Percentiles rank a stretch among this genome's conserved stretches.
Conservation (phyloP, 1,140 invertebrate genomes). For the Mya arenaria region DNA sequence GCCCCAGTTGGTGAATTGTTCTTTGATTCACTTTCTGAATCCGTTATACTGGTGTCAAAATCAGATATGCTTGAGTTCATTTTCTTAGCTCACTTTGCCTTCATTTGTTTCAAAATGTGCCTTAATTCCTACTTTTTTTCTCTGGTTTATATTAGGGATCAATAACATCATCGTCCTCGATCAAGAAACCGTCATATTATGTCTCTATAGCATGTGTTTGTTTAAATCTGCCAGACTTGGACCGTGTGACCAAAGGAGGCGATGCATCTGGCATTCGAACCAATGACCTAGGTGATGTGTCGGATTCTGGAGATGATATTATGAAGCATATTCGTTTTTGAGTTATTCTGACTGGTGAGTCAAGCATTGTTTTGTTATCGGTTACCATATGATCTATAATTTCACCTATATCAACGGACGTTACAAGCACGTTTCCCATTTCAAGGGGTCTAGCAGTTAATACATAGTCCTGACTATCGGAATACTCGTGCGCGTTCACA, state of each 20-base stretch:
- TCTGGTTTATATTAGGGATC: not conserved
- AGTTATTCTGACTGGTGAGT: not conserved
- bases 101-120: not conserved
- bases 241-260: not conserved
- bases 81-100: not conserved
- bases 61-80: not conserved
- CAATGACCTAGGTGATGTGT: not conserved
- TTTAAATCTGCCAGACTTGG: not conserved
- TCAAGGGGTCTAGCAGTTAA: not conserved
- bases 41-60: slow-evolving; percentile 7
- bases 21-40: slow-evolving; percentile 4
- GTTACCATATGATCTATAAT: not conserved
- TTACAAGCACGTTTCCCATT: not conserved
- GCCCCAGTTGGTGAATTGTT: not conserved
- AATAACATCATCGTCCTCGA: too few species aligned
- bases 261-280: not conserved
- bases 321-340: not conserved
- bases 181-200: too few species aligned
- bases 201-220: too few species aligned
- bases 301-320: not conserved
- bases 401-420: not conserved
- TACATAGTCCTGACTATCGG: not conserved
- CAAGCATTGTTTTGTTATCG: too few species aligned
- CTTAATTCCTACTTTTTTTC: not conserved
- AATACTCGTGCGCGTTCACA: not conserved